Conservation (phyloP, 2,888 invertebrate species). For the Polyploca ridens region DNA sequence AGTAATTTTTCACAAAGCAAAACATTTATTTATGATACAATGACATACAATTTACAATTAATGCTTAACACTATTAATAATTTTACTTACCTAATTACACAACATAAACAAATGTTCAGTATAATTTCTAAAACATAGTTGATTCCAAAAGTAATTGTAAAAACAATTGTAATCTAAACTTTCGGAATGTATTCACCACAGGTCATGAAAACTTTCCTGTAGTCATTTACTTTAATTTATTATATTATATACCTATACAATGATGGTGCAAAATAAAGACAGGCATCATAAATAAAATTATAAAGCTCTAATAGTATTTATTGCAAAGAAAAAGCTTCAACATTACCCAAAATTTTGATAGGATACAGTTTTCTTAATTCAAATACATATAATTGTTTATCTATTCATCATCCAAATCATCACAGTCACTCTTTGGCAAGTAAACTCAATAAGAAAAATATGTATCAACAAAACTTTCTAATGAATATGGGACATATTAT, state of each 20-base stretch:
- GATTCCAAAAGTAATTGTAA: slow-evolving; percentile 34
- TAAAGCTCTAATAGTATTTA: not conserved
- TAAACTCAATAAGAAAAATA: slow-evolving; percentile 10
- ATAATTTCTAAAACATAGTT: slow-evolving; percentile 17
- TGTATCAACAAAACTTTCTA: not conserved
- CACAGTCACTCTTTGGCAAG: slow-evolving; percentile 36
- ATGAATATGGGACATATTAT: not conserved
- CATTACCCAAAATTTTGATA: not conserved
- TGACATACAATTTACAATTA: slow-evolving; percentile 36
- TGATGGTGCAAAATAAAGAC: slow-evolving; percentile 28
- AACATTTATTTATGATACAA: slow-evolving; percentile 23
- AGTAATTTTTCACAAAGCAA: slow-evolving; percentile 32
- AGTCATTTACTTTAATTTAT: slow-evolving; percentile 20
- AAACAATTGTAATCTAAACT: slow-evolving; percentile 33
- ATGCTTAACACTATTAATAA: slow-evolving; percentile 30
- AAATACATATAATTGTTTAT: not conserved
- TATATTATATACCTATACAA: slow-evolving; percentile 17
- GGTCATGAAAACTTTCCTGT: slow-evolving; percentile 19
- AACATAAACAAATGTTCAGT: slow-evolving; percentile 12
- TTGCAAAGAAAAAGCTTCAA: not conserved
- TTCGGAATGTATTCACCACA: slow-evolving; percentile 49
- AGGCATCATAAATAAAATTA: slow-evolving; percentile 19
- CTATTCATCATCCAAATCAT: slow-evolving; percentile 19
- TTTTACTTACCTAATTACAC: slow-evolving; percentile 12
- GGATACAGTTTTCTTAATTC: not conserved